Conservation (phyloP, 2,888 invertebrate species). For the Willowsia nigromaculata region DNA sequence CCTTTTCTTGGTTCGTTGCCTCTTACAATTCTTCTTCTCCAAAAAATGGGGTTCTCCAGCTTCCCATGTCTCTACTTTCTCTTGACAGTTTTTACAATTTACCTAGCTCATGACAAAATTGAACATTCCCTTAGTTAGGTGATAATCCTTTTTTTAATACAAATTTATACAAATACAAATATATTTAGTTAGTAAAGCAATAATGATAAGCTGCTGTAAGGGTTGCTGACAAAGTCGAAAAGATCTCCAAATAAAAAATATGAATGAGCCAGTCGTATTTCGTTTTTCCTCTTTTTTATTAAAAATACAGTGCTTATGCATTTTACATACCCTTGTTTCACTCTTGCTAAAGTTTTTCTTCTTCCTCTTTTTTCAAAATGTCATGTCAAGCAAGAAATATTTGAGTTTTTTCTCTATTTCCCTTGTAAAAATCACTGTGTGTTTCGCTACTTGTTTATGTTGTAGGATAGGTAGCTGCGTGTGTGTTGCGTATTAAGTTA, state of each 20-base stretch:
- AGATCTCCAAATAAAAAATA: not conserved
- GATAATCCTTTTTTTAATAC: not conserved
- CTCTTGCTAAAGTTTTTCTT: not conserved
- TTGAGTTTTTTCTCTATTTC: constrained; percentile 28
- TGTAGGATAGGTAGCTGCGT: not conserved
- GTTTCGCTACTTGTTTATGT: constrained; percentile 14
- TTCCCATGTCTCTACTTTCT: no score
- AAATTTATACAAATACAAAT: not conserved
- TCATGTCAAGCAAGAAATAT: constrained; percentile 51
- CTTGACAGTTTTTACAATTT: not conserved
- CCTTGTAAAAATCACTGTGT: constrained; percentile 38
- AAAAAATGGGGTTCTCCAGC: constrained; percentile 2
- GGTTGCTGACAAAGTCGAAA: not conserved
- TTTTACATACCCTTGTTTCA: not conserved
- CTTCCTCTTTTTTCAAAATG: constrained; percentile 25
- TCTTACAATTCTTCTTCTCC: not conserved
- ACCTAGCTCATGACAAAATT: not conserved
- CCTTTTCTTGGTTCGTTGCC: constrained; percentile 47
- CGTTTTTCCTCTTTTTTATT: constrained; percentile 8
- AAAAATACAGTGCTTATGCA: constrained; percentile 4
- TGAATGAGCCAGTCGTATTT: constrained; percentile 3
- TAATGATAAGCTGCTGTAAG: not conserved
- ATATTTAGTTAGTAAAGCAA: not conserved
- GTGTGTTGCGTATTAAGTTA: constrained; percentile 28
- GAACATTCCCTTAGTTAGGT: not conserved